These are phyloP conservation scores for pig (Sus scrofa) DNA, from an alignment of 2,113 vertebrate genomes.

Conservation along the genomic window T2T-Sscrofa CM000815.6:96917001-96917500, in stretches of 20 bases:
- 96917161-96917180: background rate
- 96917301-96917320: background rate
- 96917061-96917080: background rate
- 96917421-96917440: too few relatives aligned
- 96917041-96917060: background rate
- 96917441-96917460: too few relatives aligned
- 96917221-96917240: background rate
- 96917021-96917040: background rate
- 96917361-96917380: background rate
- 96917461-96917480: too few relatives aligned
- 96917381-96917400: background rate
- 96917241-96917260: background rate
- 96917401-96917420: too few relatives aligned
- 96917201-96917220: background rate
- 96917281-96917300: background rate
- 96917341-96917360: background rate
- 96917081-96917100: background rate
- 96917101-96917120: background rate
- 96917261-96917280: slow-evolving; percentile 13
- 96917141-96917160: background rate
- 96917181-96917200: background rate
- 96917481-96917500: too few relatives aligned
- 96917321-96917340: background rate
- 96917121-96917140: background rate
- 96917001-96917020: background rate